These are phyloP conservation scores for Heliangelus exortis DNA, from an alignment of 2,797 vertebrate genomes.

Conservation along the genomic window DNA sequence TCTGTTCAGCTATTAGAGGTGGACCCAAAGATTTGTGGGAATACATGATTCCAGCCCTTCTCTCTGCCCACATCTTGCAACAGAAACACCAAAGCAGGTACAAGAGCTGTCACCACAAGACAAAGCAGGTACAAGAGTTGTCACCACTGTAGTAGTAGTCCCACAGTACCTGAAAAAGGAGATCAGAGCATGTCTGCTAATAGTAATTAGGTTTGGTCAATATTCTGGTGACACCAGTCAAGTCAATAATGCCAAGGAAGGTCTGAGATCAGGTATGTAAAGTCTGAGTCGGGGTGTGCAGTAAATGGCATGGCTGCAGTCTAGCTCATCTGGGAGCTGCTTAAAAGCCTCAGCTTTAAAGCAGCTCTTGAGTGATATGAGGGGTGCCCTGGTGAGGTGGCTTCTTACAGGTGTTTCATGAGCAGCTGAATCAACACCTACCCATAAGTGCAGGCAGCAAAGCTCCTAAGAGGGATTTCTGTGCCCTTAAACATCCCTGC, in stretches of 20 bases:
- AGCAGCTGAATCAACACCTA: neutral
- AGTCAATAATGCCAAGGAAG: neutral
- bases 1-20: neutral
- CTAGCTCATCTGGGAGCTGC: neutral
- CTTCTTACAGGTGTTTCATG: neutral
- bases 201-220: neutral
- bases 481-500: no score
- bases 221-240: neutral
- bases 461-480: neutral
- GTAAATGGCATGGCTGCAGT: neutral
- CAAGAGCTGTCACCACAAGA: neutral
- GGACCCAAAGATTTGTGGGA: neutral
- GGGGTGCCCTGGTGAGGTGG: neutral
- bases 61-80: neutral
- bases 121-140: neutral
- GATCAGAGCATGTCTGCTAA: neutral
- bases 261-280: neutral
- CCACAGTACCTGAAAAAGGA: neutral
- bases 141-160: neutral
- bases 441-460: neutral
- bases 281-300: neutral
- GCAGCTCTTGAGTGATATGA: neutral
- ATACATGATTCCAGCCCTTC: neutral
- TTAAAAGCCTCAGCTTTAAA: neutral
- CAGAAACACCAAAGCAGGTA: no score